Evolutionary conservation across 2,113 vertebrate species (phyloP).

Genomic region (Ceratotherium simum): DNA sequence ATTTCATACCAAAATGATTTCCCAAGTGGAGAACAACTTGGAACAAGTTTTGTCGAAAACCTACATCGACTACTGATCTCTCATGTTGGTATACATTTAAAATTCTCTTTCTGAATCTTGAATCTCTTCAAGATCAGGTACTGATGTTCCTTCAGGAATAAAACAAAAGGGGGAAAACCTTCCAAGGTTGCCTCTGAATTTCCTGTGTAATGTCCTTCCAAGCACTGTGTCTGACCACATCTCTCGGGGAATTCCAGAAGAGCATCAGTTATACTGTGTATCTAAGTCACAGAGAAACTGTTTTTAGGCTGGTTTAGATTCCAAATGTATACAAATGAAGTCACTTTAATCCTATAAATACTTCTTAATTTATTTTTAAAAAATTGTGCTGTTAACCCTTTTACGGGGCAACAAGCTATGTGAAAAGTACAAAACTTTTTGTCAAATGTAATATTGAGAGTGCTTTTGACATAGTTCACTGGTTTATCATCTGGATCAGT

Average conservation of each 20-base stretch:
- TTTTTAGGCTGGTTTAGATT: conserved; percentile 90
- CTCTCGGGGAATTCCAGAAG: conserved; percentile 82
- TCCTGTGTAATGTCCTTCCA: conserved; percentile 81
- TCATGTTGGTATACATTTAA: conserved; percentile 70
- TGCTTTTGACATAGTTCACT: conserved; percentile 91
- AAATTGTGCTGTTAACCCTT: conserved; percentile 93
- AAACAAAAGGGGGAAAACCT: conserved; percentile 62
- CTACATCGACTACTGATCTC: conserved; percentile 72
- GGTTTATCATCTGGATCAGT: conserved; percentile 89
- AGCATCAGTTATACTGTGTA: conserved; percentile 83
- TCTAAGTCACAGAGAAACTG: conserved; percentile 82
- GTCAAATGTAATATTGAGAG: conserved; percentile 91
- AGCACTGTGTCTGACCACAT: conserved; percentile 80
- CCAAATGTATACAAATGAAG: conserved; percentile 93
- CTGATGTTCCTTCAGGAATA: conserved; percentile 73
- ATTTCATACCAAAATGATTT: conserved; percentile 40
- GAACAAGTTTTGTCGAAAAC: conserved; percentile 71
- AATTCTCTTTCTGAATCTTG: conserved; percentile 61
- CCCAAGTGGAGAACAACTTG: conserved; percentile 70
- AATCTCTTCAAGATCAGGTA: conserved; percentile 76
- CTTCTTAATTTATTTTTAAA: conserved; percentile 92
- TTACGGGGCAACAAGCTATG: conserved; percentile 90
- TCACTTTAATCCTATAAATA: conserved; percentile 93
- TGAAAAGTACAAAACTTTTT: conserved; percentile 94
- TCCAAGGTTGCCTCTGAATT: conserved; percentile 76